Evolutionary conservation across 1,140 invertebrate species (phyloP), one percentile per base, ranked within the genome.

Genomic region (Drosophila miranda): DNA sequence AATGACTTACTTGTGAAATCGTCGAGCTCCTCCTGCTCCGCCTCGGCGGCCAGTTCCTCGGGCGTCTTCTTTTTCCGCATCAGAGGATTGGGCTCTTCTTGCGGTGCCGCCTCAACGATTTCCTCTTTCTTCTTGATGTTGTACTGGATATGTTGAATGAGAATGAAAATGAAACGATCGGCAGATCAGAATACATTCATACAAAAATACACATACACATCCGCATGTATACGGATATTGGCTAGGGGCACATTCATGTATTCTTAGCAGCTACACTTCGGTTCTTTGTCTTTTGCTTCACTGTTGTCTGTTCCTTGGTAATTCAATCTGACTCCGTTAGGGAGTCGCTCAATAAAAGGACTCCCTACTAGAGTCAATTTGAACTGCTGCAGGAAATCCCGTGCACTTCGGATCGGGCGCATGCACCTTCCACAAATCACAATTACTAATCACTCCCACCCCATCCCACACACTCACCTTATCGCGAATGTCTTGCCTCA

Each of bases 11-110:
- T 99, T 92, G 97, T 98, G 92, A 99, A 98, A 91, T 99, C 98
- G 90, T 98, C 97, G 92, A 98, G 96, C 86, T 98, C 97, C 88
- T 96, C 97, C 44, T 95, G 95, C 92, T 98, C 97, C 9, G 97
- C 97, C 91, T 99, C 98, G 19, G 96, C 95, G 42, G 98, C 98
- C 67, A 99, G 92, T 91, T 99, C 98, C 91, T 98, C 98, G 0
- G 98, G 98, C 41, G 98, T 99, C 93, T 99, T 99, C 92, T 98
- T 99, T 94, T 98, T 98, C 86, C 98, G 95, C 97, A 97, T 97
- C 89, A 96, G 93, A 51, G 95, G 97, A 92, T 98, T 98, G 60
- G 95, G 95, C 77, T 97, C 96, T 91, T 98, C 96, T 77, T 94
- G 94, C 44, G 94, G 95, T 77, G 92, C 92, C 61, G 94, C 93